Conservation (phyloP, 2,113 vertebrate species). For the Tragelaphus scriptus region DNA sequence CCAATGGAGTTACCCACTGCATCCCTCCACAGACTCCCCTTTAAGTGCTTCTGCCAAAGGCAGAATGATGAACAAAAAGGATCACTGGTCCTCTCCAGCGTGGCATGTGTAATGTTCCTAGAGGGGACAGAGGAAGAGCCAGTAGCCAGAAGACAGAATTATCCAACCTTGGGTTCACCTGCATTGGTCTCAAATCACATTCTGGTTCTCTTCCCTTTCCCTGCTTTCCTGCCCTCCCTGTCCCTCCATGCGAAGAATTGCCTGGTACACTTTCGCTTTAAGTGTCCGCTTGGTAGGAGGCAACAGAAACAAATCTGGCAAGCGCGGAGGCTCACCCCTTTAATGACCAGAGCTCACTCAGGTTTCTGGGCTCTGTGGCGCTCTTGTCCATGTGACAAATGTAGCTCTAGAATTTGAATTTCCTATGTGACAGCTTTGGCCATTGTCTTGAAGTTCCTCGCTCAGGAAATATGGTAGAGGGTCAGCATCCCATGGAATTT, state of each 20-base stretch:
- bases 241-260: neutral
- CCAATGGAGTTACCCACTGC: neutral
- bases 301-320: neutral
- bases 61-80: neutral
- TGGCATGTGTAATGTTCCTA: neutral
- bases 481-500: neutral
- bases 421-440: neutral
- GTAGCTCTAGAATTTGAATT: neutral
- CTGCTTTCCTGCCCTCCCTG: accelerated
- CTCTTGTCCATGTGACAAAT: neutral
- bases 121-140: neutral
- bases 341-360: neutral
- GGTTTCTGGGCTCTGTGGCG: neutral
- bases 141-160: neutral
- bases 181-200: neutral
- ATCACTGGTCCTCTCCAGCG: neutral
- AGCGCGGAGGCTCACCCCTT: neutral
- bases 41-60: neutral
- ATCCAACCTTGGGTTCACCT: neutral
- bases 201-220: neutral
- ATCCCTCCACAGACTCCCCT: neutral
- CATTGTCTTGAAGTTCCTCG: conserved; percentile 24
- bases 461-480: neutral
- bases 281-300: neutral
- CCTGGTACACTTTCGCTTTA: neutral